Evolutionary conservation across 2,888 invertebrate genomes (phyloP).

Genomic region (Thysanoteuthis rhombus): DNA sequence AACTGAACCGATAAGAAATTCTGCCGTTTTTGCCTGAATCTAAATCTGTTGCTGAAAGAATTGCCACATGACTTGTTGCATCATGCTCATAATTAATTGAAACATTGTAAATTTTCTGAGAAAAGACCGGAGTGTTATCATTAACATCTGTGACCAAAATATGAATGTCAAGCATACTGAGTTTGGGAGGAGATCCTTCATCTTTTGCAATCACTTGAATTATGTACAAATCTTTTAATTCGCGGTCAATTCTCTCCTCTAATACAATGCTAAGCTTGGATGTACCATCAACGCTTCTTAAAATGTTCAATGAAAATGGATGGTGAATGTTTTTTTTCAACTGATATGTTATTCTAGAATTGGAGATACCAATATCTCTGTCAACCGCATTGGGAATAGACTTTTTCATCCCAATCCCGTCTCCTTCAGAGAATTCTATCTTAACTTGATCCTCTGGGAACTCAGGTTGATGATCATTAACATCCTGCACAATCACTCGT

Average conservation of each 20-base stretch:
- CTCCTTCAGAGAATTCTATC: neutral
- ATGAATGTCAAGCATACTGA: constrained; percentile 51
- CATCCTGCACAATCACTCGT: neutral
- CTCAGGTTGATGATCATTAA: neutral
- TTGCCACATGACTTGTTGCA: constrained; percentile 46
- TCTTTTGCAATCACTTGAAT: constrained; percentile 54
- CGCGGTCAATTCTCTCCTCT: constrained; percentile 51
- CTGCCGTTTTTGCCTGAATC: constrained; percentile 83
- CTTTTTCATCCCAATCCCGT: neutral
- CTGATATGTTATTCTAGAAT: neutral
- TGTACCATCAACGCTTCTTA: constrained; percentile 40
- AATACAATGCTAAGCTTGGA: constrained; percentile 43
- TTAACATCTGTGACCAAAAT: constrained; percentile 56
- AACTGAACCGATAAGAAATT: constrained; percentile 67
- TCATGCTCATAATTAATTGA: constrained; percentile 49
- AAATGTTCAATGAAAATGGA: neutral
- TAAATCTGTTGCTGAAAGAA: constrained; percentile 82
- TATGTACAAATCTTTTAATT: constrained; percentile 46
- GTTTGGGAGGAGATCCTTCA: constrained; percentile 52
- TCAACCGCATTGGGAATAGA: neutral
- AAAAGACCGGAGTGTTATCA: constrained; percentile 56
- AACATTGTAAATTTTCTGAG: constrained; percentile 46
- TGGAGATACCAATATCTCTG: neutral
- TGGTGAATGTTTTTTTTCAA: neutral
- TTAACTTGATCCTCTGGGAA: neutral